phyloP scores from a whole-genome alignment of 2,888 invertebrate species.

The Eilema griseolum region DNA sequence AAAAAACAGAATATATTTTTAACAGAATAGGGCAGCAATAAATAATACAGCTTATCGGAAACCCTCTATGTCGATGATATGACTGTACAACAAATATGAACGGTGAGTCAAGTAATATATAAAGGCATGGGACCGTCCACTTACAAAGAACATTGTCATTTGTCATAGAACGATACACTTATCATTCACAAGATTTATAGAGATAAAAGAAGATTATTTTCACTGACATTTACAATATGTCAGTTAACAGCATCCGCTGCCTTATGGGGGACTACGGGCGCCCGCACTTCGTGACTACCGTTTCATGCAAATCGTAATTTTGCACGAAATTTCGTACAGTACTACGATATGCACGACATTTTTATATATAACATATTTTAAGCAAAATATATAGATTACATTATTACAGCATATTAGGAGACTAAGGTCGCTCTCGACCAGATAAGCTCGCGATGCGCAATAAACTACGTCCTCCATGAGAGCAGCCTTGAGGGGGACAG shows the following conservation, averaged over 20 bases:
- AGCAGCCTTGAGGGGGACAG: too few species aligned
- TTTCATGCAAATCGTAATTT: too few species aligned
- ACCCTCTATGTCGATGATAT: constrained; percentile 49
- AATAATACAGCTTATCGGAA: constrained; percentile 48
- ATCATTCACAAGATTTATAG: not conserved
- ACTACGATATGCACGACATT: too few species aligned
- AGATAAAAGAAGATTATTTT: not conserved
- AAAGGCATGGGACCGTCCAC: constrained; percentile 5
- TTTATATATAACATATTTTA: too few species aligned
- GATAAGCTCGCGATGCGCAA: too few species aligned
- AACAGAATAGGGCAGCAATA: constrained; percentile 23
- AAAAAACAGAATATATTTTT: not conserved
- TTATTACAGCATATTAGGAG: too few species aligned
- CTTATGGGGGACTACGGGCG: too few species aligned
- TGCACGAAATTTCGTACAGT: too few species aligned
- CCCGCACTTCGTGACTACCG: too few species aligned
- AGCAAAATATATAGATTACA: too few species aligned
- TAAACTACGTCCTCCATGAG: too few species aligned
- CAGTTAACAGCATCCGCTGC: not conserved
- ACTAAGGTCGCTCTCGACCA: too few species aligned
- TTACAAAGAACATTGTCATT: constrained; percentile 5
- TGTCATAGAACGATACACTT: not conserved
- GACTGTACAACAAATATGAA: constrained; percentile 34
- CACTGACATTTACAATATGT: not conserved
- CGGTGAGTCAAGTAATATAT: constrained; percentile 42